Conservation (phyloP, 2,797 vertebrate species). For the Spheniscus humboldti region DNA sequence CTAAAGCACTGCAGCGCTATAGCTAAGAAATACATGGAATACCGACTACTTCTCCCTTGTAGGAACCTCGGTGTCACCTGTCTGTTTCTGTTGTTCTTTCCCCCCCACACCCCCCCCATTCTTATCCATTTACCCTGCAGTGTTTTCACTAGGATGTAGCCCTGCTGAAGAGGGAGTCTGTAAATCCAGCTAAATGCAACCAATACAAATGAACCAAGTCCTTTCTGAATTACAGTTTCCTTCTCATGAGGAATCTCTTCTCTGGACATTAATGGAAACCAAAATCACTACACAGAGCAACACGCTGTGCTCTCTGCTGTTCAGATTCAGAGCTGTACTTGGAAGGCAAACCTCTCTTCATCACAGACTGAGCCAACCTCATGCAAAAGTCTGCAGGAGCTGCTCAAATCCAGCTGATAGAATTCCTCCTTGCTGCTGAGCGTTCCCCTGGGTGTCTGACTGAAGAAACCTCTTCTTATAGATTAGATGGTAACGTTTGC, state of each 20-base stretch:
- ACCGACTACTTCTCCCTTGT: neutral
- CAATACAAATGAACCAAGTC: neutral
- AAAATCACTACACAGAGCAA: neutral
- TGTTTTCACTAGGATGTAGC: neutral
- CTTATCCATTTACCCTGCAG: neutral
- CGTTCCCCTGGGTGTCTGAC: neutral
- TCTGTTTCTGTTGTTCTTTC: neutral
- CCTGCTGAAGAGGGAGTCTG: neutral
- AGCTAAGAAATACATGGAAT: neutral
- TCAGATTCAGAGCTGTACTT: neutral
- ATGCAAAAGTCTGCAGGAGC: neutral
- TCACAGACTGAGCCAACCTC: neutral
- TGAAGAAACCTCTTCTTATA: neutral
- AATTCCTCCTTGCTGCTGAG: neutral
- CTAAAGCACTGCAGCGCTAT: neutral
- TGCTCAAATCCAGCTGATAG: neutral
- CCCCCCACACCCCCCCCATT: neutral
- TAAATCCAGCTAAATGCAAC: neutral
- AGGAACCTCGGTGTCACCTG: neutral
- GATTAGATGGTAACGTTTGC: neutral
- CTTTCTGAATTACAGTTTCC: neutral
- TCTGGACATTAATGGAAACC: neutral
- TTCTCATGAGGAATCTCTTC: neutral
- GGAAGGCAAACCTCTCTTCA: neutral
- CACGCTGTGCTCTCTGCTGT: neutral